Evolutionary conservation across 2,888 invertebrate species (phyloP).

Genomic region (Heliconius aoede): DNA sequence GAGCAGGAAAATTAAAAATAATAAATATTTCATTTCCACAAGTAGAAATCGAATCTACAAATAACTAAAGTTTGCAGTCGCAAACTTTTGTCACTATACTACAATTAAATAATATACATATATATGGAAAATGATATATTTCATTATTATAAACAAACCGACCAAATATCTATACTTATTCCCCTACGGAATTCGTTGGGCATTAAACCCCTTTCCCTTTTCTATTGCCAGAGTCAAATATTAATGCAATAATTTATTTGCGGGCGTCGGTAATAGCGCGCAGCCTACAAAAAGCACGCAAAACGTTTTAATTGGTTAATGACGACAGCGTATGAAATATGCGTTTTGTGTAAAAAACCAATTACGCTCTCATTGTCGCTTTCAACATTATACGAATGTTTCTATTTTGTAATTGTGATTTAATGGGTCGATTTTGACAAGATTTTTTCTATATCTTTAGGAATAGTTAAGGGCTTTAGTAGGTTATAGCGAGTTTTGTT

Average conservation of each 20-base stretch:
- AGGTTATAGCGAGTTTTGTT: too few species aligned
- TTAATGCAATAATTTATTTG: slow-evolving; percentile 13
- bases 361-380: slow-evolving; percentile 68
- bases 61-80: too few species aligned
- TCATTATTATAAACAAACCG: background rate
- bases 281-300: slow-evolving; percentile 5
- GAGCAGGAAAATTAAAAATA: too few species aligned
- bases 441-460: background rate
- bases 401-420: slow-evolving; percentile 14
- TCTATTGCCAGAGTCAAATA: slow-evolving; percentile 4
- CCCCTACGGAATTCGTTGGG: background rate
- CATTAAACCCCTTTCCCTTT: background rate
- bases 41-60: too few species aligned
- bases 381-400: slow-evolving; percentile 30
- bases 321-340: slow-evolving; percentile 63
- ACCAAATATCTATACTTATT: background rate
- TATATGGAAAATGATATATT: background rate
- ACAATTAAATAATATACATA: background rate
- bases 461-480: too few species aligned
- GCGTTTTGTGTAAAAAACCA: slow-evolving; percentile 67
- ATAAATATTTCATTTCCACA: too few species aligned
- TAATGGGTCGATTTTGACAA: slow-evolving; percentile 14
- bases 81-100: too few species aligned
- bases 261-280: slow-evolving; percentile 5
- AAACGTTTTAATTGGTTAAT: slow-evolving; percentile 45